These are phyloP conservation scores for Platycnemis pennipes DNA, from an alignment of 2,888 invertebrate genomes.

Conservation along the genomic window DNA sequence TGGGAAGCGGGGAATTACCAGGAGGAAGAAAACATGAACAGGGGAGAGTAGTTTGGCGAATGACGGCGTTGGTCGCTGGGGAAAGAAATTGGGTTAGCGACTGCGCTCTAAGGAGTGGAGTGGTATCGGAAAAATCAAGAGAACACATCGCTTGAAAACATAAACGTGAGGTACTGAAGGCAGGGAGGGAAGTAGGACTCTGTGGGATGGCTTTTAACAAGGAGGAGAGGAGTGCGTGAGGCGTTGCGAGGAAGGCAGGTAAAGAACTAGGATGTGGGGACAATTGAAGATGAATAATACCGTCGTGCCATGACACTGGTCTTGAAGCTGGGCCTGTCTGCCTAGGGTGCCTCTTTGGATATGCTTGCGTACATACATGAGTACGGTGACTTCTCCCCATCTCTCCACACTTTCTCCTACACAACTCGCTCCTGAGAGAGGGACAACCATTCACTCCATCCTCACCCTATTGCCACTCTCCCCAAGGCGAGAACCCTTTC, in stretches of 20 bases:
- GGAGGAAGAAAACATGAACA: neutral
- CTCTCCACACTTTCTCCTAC: neutral
- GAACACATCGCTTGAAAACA: neutral
- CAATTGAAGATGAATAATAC: constrained; percentile 1
- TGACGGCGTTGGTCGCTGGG: neutral
- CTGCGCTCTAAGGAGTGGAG: neutral
- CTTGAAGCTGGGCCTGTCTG: constrained; percentile 57
- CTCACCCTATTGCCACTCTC: neutral
- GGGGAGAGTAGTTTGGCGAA: neutral
- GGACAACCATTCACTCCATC: neutral
- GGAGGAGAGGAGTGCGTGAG: neutral
- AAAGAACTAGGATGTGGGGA: neutral
- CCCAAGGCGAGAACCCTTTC: neutral
- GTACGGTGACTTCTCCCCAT: neutral
- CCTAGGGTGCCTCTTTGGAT: neutral
- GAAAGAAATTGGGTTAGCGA: neutral
- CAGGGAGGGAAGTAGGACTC: constrained; percentile 11
- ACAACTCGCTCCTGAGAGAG: neutral
- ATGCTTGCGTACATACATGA: neutral
- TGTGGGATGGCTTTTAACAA: neutral
- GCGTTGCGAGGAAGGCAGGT: neutral
- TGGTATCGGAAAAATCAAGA: neutral
- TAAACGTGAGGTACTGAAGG: neutral
- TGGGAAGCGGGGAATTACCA: neutral
- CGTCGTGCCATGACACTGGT: constrained; percentile 48